Evolutionary conservation across 2,113 vertebrate species (phyloP).

Genomic region (Ophthalmolycus amberensis): DNA sequence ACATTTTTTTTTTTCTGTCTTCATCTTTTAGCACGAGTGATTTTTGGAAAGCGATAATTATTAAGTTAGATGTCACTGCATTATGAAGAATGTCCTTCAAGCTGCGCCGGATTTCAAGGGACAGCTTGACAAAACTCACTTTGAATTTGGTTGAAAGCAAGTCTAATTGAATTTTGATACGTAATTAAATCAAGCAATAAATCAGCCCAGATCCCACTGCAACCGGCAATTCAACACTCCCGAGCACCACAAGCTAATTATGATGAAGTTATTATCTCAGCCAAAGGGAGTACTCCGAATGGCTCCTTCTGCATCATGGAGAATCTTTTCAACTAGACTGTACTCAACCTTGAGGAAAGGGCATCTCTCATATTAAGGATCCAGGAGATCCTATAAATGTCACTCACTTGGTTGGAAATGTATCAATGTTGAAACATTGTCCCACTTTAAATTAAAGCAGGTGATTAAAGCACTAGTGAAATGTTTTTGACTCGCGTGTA

Average conservation of each 20-base stretch:
- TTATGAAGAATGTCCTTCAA: conserved; percentile 81
- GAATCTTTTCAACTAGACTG: conserved; percentile 67
- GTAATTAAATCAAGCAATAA: conserved; percentile 88
- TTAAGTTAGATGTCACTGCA: conserved; percentile 72
- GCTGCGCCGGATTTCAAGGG: conserved; percentile 75
- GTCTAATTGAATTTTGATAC: conserved; percentile 89
- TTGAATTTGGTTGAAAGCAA: conserved; percentile 82
- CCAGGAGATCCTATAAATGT: conserved; percentile 64
- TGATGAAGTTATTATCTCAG: conserved; percentile 86
- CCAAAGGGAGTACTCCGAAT: conserved; percentile 78
- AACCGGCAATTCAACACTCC: conserved; percentile 82
- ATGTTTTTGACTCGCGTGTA: conserved; percentile 33
- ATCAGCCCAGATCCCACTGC: conserved; percentile 85
- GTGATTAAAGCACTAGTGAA: conserved; percentile 31
- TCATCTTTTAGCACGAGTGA: conserved; percentile 42
- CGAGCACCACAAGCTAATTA: conserved; percentile 83
- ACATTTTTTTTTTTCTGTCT: conserved; percentile 3
- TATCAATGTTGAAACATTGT: conserved; percentile 38
- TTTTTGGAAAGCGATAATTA: conserved; percentile 63
- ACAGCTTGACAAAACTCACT: conserved; percentile 82
- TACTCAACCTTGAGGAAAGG: conserved; percentile 80
- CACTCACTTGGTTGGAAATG: conserved; percentile 51
- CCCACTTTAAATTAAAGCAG: conserved; percentile 47
- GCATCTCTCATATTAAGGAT: conserved; percentile 57
- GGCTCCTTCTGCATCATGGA: conserved; percentile 70